Percentiles rank a stretch among this genome's conserved stretches.
Evolutionary conservation across 92 coral and sea anemone genomes (phyloP).

Genomic region (Porites lobata): DNA sequence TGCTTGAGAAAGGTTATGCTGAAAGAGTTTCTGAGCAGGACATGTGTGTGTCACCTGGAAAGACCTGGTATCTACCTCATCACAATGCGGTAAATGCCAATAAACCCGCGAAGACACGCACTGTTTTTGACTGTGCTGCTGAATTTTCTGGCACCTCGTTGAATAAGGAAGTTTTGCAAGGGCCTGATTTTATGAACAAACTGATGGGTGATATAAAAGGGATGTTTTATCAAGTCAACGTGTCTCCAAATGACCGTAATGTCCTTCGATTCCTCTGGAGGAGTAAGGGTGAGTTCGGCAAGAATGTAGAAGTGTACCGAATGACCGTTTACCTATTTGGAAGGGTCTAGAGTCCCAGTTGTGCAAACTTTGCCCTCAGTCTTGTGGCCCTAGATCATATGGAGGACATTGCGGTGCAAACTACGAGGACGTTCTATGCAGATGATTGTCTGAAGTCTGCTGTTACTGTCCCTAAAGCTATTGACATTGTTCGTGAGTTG

Average conservation of each 20-base stretch:
- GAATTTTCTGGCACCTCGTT: conserved; percentile 49
- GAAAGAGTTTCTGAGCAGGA: conserved; percentile 48
- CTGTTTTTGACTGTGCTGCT: conserved; percentile 73
- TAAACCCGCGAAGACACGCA: conserved; percentile 62
- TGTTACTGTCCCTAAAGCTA: conserved; percentile 13
- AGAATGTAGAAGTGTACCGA: conserved; percentile 32
- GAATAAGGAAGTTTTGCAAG: conserved; percentile 53
- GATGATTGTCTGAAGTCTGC: conserved; percentile 55
- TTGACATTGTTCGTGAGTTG: conserved; percentile 12
- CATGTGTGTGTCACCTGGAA: conserved; percentile 16
- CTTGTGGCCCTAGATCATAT: too few relatives aligned
- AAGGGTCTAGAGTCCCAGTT: conserved; percentile 23
- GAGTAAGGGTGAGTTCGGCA: conserved; percentile 44
- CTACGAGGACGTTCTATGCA: conserved; percentile 45
- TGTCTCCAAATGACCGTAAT: conserved; percentile 47
- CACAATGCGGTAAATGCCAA: conserved; percentile 48
- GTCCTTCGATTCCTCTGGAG: conserved; percentile 55
- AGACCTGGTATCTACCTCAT: conserved; percentile 43
- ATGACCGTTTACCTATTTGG: conserved; percentile 44
- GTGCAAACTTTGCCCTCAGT: conserved; percentile 48
- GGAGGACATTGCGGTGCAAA: conserved; percentile 23
- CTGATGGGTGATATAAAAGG: conserved; percentile 53
- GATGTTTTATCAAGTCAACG: conserved; percentile 65
- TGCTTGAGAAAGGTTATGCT: conserved; percentile 62
- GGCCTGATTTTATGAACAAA: conserved; percentile 71